phyloP scores from a whole-genome alignment of 30 jellyfish, hydroid and myxozoan genomes.

The Clytia hemisphaerica region DNA sequence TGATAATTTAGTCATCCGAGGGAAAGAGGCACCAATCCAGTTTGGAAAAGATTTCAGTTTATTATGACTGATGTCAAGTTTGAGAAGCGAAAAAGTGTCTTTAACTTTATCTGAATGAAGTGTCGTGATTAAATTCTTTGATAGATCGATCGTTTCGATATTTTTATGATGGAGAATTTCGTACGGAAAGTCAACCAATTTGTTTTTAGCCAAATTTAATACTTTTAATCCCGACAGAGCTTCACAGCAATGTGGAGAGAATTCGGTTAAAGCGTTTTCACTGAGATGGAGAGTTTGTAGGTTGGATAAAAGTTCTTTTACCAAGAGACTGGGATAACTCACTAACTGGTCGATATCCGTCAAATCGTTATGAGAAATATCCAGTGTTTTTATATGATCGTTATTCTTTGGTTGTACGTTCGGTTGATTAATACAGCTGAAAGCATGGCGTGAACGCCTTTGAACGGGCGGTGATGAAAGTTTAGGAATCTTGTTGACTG shows the following conservation, averaged over 20 bases:
- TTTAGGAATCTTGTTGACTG: too few species aligned
- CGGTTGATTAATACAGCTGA: not conserved
- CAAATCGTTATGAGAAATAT: slow-evolving; percentile 60
- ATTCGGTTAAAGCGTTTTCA: slow-evolving; percentile 32
- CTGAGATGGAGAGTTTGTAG: slow-evolving; percentile 63
- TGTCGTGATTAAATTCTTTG: slow-evolving; percentile 31
- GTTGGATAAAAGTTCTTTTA: slow-evolving; percentile 38
- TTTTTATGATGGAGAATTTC: slow-evolving; percentile 35
- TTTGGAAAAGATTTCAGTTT: slow-evolving; percentile 47
- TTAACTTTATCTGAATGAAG: slow-evolving; percentile 21
- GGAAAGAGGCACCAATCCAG: slow-evolving; percentile 46
- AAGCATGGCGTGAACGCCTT: not conserved
- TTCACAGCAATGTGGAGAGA: slow-evolving; percentile 30
- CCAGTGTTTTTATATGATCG: slow-evolving; percentile 50
- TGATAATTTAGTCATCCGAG: slow-evolving; percentile 44
- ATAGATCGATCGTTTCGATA: slow-evolving; percentile 40
- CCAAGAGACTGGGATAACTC: not conserved
- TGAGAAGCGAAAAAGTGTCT: slow-evolving; percentile 16
- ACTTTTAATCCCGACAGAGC: slow-evolving; percentile 38
- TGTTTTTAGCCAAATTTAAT: slow-evolving; percentile 40
- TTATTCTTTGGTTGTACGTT: slow-evolving; percentile 7
- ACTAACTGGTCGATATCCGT: slow-evolving; percentile 33
- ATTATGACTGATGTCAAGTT: slow-evolving; percentile 51
- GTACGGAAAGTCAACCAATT: slow-evolving; percentile 51
- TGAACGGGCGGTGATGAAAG: too few species aligned